phyloP scores from a whole-genome alignment of 2,797 vertebrate species.

The Mormyrus proboscirostris region DNA sequence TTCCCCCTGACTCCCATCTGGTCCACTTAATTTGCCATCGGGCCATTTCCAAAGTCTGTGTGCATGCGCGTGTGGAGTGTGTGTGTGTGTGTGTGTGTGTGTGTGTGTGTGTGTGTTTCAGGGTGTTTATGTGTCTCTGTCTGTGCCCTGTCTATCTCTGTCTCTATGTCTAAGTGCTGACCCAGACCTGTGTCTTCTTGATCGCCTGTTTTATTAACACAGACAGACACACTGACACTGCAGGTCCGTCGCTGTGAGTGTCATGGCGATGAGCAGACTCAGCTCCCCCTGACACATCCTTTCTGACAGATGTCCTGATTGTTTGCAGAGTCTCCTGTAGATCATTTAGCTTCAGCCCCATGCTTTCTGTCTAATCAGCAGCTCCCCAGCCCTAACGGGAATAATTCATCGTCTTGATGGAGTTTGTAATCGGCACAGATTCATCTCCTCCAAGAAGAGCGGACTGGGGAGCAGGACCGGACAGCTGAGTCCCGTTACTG shows the following conservation, averaged over 20 bases:
- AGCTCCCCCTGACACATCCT: not conserved
- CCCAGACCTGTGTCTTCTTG: not conserved
- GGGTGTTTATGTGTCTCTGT: not conserved
- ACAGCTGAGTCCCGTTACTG: not conserved
- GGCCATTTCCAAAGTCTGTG: not conserved
- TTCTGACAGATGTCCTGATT: not conserved
- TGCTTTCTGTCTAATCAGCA: not conserved
- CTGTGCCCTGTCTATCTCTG: not conserved
- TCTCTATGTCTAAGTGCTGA: not conserved
- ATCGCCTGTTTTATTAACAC: not conserved
- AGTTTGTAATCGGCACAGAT: not conserved
- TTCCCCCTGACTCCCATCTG: not conserved
- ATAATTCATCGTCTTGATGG: not conserved
- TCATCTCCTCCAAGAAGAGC: not conserved
- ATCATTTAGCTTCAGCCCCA: not conserved
- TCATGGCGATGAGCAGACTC: not conserved
- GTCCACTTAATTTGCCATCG: not conserved
- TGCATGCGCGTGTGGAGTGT: not conserved
- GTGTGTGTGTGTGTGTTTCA: not conserved
- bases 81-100: not conserved
- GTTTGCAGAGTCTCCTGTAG: slow-evolving; percentile 7
- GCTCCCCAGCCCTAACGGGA: not conserved
- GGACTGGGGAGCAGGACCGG: not conserved
- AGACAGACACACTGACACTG: not conserved
- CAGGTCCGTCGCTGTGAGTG: not conserved